Percentiles rank a stretch among this genome's conserved stretches.
These are phyloP conservation scores for Podilymbus podiceps DNA, from an alignment of 2,113 vertebrate species.

Conservation along the genomic window DNA sequence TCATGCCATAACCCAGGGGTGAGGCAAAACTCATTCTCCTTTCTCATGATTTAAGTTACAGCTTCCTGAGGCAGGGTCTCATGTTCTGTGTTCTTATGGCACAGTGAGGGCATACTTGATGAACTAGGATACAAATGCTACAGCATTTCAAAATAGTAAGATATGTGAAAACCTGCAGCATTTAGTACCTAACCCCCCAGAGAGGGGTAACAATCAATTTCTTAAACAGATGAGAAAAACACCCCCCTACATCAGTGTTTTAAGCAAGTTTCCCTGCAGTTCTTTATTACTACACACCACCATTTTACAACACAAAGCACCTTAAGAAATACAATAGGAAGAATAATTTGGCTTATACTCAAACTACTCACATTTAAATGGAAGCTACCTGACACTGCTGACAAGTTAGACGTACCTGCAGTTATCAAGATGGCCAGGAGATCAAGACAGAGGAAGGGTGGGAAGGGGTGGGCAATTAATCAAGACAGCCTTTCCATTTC, in stretches of 20 bases:
- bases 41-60: neutral
- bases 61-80: neutral
- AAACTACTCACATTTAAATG: neutral
- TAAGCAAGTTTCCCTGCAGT: neutral
- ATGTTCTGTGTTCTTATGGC: neutral
- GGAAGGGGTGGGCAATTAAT: neutral
- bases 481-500: neutral
- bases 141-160: neutral
- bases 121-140: neutral
- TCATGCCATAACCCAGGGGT: neutral
- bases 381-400: neutral
- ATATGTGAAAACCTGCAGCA: neutral
- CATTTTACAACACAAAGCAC: neutral
- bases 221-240: neutral
- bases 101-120: neutral
- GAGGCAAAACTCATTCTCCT: neutral
- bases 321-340: neutral
- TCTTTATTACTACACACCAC: neutral
- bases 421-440: neutral
- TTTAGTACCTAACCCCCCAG: neutral
- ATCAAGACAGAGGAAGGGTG: neutral
- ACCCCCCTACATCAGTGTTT: neutral
- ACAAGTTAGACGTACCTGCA: rapidly evolving
- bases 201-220: neutral
- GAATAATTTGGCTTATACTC: neutral